Conservation (phyloP, 1,140 invertebrate species). For the Eriosoma lanigerum region DNA sequence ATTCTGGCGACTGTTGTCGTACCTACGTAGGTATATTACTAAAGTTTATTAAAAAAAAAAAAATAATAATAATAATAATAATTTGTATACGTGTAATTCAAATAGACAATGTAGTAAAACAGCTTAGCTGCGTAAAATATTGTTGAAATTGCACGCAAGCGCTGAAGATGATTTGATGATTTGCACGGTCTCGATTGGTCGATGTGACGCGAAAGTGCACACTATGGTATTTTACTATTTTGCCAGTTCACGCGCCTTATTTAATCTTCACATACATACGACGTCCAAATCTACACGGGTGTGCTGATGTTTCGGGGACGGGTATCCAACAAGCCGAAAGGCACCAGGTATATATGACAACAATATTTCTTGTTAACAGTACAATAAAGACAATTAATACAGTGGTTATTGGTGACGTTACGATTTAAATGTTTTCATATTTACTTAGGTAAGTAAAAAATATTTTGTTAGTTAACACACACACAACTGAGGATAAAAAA, state of each 20-base stretch:
- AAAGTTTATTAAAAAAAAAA: no score
- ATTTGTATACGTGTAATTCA: conserved; percentile 41
- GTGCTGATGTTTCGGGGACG: conserved; percentile 39
- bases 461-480: no score
- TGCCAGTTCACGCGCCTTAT: conserved; percentile 24
- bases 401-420: no score
- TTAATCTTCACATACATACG: conserved; percentile 14
- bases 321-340: conserved; percentile 41
- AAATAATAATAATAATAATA: background rate
- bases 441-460: no score
- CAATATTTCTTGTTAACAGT: no score
- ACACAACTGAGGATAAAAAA: no score
- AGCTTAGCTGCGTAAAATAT: background rate
- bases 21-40: no score
- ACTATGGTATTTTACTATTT: conserved; percentile 3
- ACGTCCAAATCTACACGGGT: conserved; percentile 35
- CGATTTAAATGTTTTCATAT: no score
- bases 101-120: background rate
- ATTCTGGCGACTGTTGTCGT: no score
- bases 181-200: conserved; percentile 19
- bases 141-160: conserved; percentile 22
- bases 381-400: no score
- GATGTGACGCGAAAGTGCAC: background rate
- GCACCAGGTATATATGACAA: conserved; percentile 5
- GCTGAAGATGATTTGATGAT: conserved; percentile 12